Evolutionary conservation across 2,888 invertebrate species (phyloP), one percentile per base, ranked within the genome.

Genomic region (Spicauda simplicius): DNA sequence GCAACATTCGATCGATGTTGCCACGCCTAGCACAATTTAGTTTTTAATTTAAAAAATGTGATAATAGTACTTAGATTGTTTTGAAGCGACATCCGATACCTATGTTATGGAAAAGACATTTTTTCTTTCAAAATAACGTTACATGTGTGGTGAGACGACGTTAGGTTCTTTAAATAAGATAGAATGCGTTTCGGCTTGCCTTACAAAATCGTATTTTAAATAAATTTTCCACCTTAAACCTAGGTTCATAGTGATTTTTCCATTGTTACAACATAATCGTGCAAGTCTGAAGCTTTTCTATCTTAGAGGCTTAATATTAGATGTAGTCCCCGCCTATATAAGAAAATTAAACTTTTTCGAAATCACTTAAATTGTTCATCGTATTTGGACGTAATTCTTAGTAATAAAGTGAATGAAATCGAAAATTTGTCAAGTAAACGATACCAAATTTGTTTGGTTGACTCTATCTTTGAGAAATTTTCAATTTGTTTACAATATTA

Each of bases 71-170:
- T 88, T 91, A 88, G 84, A 84, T 78, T 79, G 70, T 77, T 73
- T 73, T 71, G 68, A 72, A 72, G 72, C 73, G 72, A 72, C 70
- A 72, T 72, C 71, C 76, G 71, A 79, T 82, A 81, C 82, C 80
- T 83, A 77, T 78, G 76, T 84, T 60, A 48, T 55, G 54, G 54
- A 30, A 88, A 90, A 89, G 88, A 90, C 87, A 87, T 78, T 80
- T 75, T 80, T 77, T 69, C 3, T 75, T 76, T 79, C 77, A 70
- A 71, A 64, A 81, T 80, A 87, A 90, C 88, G 92, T 92, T 92
- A 91, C 93, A 92, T 92, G 92, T 92, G 93, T 92, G 91, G 93
- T 92, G 93, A 93, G 92, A 92, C 92, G 92, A 89, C 88, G 90
- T 86, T 88, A 90, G 90, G 86, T 82, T 81, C 80, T 85, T 76